Conservation (phyloP, 2,113 vertebrate genomes). For the Tachycineta bicolor region DNA sequence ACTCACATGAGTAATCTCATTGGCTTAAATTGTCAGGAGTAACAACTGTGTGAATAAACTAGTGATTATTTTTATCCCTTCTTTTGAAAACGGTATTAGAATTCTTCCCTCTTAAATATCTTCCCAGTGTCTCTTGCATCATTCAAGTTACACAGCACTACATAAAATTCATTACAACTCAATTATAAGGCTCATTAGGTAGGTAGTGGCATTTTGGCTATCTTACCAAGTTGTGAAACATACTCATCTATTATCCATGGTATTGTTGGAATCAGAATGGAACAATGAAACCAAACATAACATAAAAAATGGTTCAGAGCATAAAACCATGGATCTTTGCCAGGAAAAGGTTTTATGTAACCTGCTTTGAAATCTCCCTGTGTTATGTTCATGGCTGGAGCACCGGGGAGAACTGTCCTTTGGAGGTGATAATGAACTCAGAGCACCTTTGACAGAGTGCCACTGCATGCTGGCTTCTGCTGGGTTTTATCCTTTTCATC, state of each 20-base stretch:
- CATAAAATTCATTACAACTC: slow-evolving; percentile 53
- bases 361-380: neutral
- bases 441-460: neutral
- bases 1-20: neutral
- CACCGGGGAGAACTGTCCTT: neutral
- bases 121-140: neutral
- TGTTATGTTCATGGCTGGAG: neutral
- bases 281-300: neutral
- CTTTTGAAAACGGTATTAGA: neutral
- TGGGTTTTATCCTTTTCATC: neutral
- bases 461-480: neutral
- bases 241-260: neutral
- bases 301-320: neutral
- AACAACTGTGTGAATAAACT: neutral
- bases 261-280: neutral
- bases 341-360: neutral
- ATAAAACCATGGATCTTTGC: neutral
- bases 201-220: slow-evolving; percentile 46
- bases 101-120: neutral
- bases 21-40: neutral
- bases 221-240: slow-evolving; percentile 14
- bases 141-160: neutral
- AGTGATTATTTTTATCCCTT: neutral
- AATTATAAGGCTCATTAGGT: slow-evolving; percentile 64
- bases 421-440: slow-evolving; percentile 11